These are phyloP conservation scores for Cacatua alba DNA, from an alignment of 2,113 vertebrate species.

Conservation along the genomic window DNA sequence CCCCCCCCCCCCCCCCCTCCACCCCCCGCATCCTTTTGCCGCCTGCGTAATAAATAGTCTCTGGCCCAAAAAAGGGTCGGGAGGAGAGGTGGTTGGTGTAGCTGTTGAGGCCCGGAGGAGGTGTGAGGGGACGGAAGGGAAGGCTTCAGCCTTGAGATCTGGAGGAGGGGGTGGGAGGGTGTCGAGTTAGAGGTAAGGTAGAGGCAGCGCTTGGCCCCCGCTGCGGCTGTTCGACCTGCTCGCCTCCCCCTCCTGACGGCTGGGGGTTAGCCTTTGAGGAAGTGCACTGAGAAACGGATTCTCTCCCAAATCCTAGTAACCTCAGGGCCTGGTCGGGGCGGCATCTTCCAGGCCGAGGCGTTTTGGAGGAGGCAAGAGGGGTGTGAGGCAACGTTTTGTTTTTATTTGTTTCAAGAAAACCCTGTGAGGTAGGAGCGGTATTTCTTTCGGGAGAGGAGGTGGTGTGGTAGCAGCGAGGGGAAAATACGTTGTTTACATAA, in stretches of 20 bases:
- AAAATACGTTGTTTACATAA: not conserved
- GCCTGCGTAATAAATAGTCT: not conserved
- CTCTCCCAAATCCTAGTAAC: fast-evolving
- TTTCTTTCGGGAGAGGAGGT: not conserved
- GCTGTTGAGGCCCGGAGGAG: not conserved
- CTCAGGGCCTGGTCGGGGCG: not conserved
- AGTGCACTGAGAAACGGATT: not conserved
- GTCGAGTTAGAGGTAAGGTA: not conserved
- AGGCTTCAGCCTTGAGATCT: not conserved
- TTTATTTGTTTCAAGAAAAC: not conserved
- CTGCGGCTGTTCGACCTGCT: not conserved
- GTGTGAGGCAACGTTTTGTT: not conserved
- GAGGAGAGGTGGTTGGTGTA: not conserved
- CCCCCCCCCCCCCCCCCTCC: too few relatives aligned
- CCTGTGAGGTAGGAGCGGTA: not conserved
- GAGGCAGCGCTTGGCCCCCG: not conserved
- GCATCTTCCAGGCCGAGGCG: not conserved
- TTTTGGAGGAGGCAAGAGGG: not conserved
- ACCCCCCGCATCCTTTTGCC: too few relatives aligned
- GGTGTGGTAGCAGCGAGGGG: not conserved
- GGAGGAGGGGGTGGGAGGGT: not conserved
- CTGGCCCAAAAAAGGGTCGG: not conserved
- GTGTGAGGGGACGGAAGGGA: not conserved
- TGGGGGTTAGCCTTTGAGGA: not conserved
- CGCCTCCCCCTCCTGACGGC: not conserved